Evolutionary conservation across 2,113 vertebrate genomes (phyloP), one percentile per base, ranked within the genome.

Genomic region (Hypomesus transpacificus): DNA sequence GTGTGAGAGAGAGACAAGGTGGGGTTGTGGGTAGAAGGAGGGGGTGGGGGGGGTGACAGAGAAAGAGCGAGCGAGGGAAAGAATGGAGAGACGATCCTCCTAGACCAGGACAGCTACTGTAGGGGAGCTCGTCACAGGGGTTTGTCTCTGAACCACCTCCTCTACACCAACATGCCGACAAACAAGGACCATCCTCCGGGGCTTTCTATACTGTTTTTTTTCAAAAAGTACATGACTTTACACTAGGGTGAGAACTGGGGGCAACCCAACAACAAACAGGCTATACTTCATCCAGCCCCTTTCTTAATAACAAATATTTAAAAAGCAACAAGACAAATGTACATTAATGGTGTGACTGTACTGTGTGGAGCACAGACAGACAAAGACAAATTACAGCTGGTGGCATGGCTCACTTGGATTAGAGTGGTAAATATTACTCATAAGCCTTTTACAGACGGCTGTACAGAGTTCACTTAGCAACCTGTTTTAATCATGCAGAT

Each of bases 261-360:
- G 80, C 82, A 82, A 84, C 53, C 78, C 39, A 56, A 75, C 31
- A 63, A 14, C 8, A 57, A 39, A 60, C 13, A 56, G 52, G 26
- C 11, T 14, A 21, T 59, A 60, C 24, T 24, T 24, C 24, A 24
- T 5, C 58, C 58, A 24, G 24, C 17, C 1, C 1, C 57, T 9
- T 8, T 59, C 57, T 21, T 59, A 8, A 17, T 50, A 26, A n/a
- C 14, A 46, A 34, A 34, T 34, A 34, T 7, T 6, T 34, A 34
- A 93, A 91, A 93, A 93, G 91, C 93, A 92, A 93, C 93, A 93
- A 93, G 92, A 93, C 91, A 94, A 93, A 94, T 93, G 94, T 94
- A 93, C 93, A 94, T 93, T 93, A 93, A 93, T 93, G 94, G 93
- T 46, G 39, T 2, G 39, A 94, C 92, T 92, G 92, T 91, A 93